Evolutionary conservation across 2,113 vertebrate species (phyloP).

Genomic region (Sylvilagus bachmani): DNA sequence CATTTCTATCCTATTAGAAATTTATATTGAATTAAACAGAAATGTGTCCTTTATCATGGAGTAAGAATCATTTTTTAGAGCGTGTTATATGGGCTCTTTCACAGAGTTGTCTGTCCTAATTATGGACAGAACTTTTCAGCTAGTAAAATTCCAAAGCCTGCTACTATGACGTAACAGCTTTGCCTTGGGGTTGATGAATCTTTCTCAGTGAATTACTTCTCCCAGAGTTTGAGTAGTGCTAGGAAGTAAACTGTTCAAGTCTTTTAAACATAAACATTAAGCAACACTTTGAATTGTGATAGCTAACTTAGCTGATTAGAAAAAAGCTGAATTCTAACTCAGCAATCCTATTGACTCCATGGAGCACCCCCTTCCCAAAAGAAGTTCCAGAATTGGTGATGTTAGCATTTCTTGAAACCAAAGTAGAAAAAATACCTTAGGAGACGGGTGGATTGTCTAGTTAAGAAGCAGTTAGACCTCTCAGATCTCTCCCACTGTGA

Average conservation of each 20-base stretch:
- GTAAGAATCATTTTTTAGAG: neutral
- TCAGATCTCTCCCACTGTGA: no score
- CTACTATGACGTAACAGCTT: neutral
- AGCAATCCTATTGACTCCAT: no score
- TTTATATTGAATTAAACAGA: conserved; percentile 28
- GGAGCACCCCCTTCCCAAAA: no score
- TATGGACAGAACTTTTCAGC: neutral
- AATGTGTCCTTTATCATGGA: neutral
- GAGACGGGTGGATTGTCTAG: no score
- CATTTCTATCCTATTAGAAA: neutral
- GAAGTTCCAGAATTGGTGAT: no score
- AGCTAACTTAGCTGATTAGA: no score
- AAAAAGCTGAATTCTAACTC: no score
- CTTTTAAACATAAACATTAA: conserved; percentile 7
- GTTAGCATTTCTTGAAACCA: no score
- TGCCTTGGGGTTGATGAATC: neutral
- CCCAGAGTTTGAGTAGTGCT: neutral
- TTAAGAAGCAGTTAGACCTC: no score
- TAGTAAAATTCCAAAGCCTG: conserved; percentile 1
- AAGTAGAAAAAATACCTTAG: no score
- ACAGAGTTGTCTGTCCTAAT: neutral
- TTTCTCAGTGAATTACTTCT: conserved; percentile 16
- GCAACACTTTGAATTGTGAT: neutral
- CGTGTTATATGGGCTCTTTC: neutral
- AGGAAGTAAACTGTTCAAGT: neutral